Evolutionary conservation across 2,888 invertebrate genomes (phyloP), one percentile per base, ranked within the genome.

Genomic region (Adelognathus sp.): DNA sequence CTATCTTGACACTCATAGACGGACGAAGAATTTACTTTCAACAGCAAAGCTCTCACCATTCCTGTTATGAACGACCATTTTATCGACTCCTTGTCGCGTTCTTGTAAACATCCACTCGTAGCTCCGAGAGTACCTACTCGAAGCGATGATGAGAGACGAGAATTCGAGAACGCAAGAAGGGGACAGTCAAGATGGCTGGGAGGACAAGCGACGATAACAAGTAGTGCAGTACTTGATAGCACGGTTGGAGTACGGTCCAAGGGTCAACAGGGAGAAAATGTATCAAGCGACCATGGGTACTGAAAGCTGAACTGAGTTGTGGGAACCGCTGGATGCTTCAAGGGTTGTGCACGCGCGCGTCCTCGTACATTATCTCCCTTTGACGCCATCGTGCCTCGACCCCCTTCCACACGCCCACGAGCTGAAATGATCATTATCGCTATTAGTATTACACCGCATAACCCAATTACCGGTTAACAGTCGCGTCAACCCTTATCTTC

Each of bases 401-500:
- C 9, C 46, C 52, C 52, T 50, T 36, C 41, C 41, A 50, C 41
- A 72, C 61, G 31, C 54, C 31, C 67, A n/a, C 60, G 18, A 67
- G 50, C 64, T 50, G 64, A 54, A 82, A 81, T 81, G 80, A 82
- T 83, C 81, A 82, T 85, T 84, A 85, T 85, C 84, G 76, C 81
- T 78, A 82, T 81, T 83, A 81, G 82, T 81, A 81, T 83, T 80
- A 85, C 82, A 84, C 82, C 83, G 79, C 80, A 82, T 83, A 84
- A 83, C 82, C 82, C 84, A 86, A 86, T 85, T 85, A 84, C 83
- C 82, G 81, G 77, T 81, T 84, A 83, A 83, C 82, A 81, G 82
- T 81, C 79, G 82, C 80, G 85, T 84, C 83, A 82, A 85, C 83
- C 85, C 85, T 85, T 86, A 85, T 85, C 85, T 81, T 81, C 64